Evolutionary conservation across 1,140 invertebrate genomes (phyloP), one percentile per base, ranked within the genome.

Genomic region (Hycleus phaleratus): DNA sequence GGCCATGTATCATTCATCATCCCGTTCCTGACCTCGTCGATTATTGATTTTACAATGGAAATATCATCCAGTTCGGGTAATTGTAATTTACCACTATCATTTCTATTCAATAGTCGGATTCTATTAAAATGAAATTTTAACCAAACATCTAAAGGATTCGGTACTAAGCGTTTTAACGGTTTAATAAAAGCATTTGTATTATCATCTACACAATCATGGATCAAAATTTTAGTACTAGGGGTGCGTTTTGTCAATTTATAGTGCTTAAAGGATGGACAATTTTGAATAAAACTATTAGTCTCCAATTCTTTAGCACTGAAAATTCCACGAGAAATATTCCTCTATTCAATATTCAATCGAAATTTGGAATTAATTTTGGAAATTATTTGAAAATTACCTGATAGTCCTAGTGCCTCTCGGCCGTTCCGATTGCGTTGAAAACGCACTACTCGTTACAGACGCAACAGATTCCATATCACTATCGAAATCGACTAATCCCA

Each of bases 371-470:
- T 4, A 4, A 7, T 32, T 32, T 1, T 32, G 32, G 4, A 7
- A 32, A 32, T 4, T 32, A 7, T 32, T 32, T 32, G 32, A 4
- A 7, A 32, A 46, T 82, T 79, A 88, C 86, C 85, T 85, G 67
- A 83, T 74, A 66, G 77, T 77, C 66, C 82, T 79, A 42, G 86
- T 88, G 51, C 85, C 86, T 60, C 87, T 79, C 10, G 89, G 89
- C 66, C 90, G 77, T 78, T 94, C 91, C 64, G 90, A 92, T 75
- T 94, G 91, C 55, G 91, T 94, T 65, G 90, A 93, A 75, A 93
- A 93, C 68, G 91, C 88, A 81, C 90, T 93, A 69, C 90, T 93
- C 45, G 88, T 90, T 56, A 91, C 86, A 46, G 87, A 90, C 45
- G 82, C 87, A 53, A 91, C 87, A 66, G 88, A 91, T 75, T 94